A percentile compares a stretch with the other conserved stretches of the same genome.
phyloP scores from a whole-genome alignment of 1,140 invertebrate genomes.

The Euura saliciscinereae region DNA sequence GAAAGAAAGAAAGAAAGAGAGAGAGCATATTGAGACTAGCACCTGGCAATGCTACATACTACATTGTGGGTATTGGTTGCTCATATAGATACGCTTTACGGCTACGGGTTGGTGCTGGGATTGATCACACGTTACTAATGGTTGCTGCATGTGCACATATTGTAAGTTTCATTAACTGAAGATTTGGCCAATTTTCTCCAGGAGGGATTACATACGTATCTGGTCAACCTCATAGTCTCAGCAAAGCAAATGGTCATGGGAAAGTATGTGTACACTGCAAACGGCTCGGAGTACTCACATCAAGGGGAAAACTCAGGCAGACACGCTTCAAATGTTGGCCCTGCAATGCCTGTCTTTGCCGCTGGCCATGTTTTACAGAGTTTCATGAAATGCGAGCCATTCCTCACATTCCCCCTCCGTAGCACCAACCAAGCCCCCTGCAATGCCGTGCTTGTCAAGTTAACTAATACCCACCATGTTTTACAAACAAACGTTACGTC shows the following conservation, averaged over 20 bases:
- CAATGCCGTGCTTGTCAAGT: constrained; percentile 34
- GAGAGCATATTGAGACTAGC: constrained; percentile 46
- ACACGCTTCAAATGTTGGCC: constrained; percentile 62
- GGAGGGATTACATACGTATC: constrained; percentile 58
- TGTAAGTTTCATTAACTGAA: constrained; percentile 50
- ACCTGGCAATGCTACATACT: constrained; percentile 53
- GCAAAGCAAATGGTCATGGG: constrained; percentile 61
- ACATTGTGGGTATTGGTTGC: constrained; percentile 54
- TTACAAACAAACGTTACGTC: neutral
- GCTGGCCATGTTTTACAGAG: constrained; percentile 59
- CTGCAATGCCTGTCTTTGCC: constrained; percentile 61
- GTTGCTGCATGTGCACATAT: constrained; percentile 57
- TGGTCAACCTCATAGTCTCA: constrained; percentile 60
- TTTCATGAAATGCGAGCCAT: constrained; percentile 58
- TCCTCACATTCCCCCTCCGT: constrained; percentile 58
- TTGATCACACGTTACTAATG: constrained; percentile 52
- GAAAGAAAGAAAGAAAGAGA: constrained; percentile 21
- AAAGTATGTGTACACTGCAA: constrained; percentile 63
- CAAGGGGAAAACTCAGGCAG: constrained; percentile 59
- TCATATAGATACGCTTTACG: constrained; percentile 54
- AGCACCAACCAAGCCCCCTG: constrained; percentile 50
- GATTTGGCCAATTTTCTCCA: constrained; percentile 58
- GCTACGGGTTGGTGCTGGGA: constrained; percentile 59
- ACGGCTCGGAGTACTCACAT: constrained; percentile 57
- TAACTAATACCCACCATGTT: constrained; percentile 23